Base-by-base conservation (phyloP, 2,113 vertebrate genomes). In the Mustela nigripes region DNA sequence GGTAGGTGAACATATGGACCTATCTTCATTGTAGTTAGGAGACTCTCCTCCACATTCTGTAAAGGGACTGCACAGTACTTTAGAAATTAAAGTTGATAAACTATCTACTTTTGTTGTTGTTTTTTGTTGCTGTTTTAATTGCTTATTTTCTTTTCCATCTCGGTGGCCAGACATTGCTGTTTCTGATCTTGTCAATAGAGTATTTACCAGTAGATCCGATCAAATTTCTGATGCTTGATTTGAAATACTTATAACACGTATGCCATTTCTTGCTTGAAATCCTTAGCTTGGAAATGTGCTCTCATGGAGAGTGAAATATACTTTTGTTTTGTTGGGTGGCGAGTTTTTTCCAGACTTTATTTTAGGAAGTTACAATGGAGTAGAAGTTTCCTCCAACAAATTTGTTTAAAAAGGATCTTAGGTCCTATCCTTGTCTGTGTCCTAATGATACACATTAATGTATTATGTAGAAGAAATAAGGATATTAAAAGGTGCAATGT, bases 111-210 rank as follows among this genome's bases (percentile, higher is more conserved):
- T 98, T 97, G 95, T 80, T 97, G 97, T 48, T 96, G 85, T 98
- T 97, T 28, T 18, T 31, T 48, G 42, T 76, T 97, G 76, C n/a
- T 79, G 16, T 95, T 90, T 96, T 96, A 96, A 85, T 98, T 97
- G 91, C 97, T 97, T 97, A 96, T 94, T 98, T 39, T 97, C 2
- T 33, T 94, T 98, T 96, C 97, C 85, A 80, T 95, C 97, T 97
- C 97, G 91, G 93, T 98, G 97, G 94, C 88, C 97, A 96, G 96
- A 92, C 80, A 97, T 98, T 98, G 98, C 96, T 98, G 97, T 96
- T 98, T 92, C 98, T 98, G 98, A 98, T 97, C 98, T 98, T 98
- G 97, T 98, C 98, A 97, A 98, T 97, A 97, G 98, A 98, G 97
- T 97, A 97, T 97, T 98, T 98, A 98, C 92, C 93, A 96, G 78